These are phyloP conservation scores for Falcaria lacertinaria DNA, from an alignment of 2,888 invertebrate genomes.

Conservation along the genomic window DNA sequence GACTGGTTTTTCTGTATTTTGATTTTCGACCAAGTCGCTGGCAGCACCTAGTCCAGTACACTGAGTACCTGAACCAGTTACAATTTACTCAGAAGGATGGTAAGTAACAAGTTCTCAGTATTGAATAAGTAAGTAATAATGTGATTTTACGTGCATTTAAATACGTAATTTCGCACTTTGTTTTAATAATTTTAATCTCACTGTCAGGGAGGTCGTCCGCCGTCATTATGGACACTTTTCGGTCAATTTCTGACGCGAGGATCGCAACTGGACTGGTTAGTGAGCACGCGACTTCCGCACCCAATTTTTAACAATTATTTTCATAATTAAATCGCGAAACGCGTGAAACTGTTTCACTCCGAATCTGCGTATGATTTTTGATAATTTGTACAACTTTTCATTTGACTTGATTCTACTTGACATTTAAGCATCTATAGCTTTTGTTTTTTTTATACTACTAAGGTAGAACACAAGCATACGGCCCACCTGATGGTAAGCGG, in stretches of 20 bases:
- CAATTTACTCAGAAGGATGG: neutral
- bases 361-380: too few relatives aligned
- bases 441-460: too few relatives aligned
- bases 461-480: too few relatives aligned
- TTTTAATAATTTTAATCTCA: constrained; percentile 31
- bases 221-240: constrained; percentile 27
- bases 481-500: too few relatives aligned
- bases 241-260: constrained; percentile 22
- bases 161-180: constrained; percentile 13
- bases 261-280: constrained; percentile 33
- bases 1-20: too few relatives aligned
- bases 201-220: constrained; percentile 28
- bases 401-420: too few relatives aligned
- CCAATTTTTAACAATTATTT: constrained; percentile 38
- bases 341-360: constrained; percentile 25
- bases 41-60: too few relatives aligned
- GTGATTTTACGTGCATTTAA: constrained; percentile 7
- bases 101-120: neutral
- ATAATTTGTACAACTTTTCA: too few relatives aligned
- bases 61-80: too few relatives aligned
- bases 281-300: constrained; percentile 58
- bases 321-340: constrained; percentile 26
- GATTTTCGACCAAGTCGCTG: too few relatives aligned
- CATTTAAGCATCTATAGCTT: too few relatives aligned
- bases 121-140: constrained; percentile 8